Conservation (phyloP, 2,888 invertebrate genomes). For the Sinotaia quadrata region DNA sequence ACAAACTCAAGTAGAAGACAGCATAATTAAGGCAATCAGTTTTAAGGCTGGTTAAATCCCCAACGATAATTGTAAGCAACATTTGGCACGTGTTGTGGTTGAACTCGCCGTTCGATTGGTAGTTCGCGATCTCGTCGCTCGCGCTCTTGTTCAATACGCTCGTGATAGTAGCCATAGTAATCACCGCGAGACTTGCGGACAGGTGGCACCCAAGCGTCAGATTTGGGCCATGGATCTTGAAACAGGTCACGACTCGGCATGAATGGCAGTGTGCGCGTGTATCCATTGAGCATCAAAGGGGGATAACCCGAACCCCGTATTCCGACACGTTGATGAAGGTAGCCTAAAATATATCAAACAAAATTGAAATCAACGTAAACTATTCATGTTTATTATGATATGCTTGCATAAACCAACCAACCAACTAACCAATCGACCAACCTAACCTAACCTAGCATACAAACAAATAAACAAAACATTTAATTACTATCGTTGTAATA, state of each 20-base stretch:
- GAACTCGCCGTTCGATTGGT: constrained; percentile 50
- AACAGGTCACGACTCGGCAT: constrained; percentile 57
- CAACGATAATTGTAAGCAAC: constrained; percentile 28
- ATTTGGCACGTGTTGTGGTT: constrained; percentile 53
- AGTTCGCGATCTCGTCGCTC: constrained; percentile 48
- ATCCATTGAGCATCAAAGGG: constrained; percentile 50
- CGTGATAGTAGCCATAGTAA: constrained; percentile 64
- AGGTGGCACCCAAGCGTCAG: constrained; percentile 53
- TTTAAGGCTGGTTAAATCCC: constrained; percentile 22
- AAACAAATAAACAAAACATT: too few species aligned
- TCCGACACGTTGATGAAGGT: constrained; percentile 54
- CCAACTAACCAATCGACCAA: too few species aligned
- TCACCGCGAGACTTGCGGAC: constrained; percentile 51
- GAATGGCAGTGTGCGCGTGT: constrained; percentile 55
- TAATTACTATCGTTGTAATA: too few species aligned
- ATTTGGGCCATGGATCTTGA: constrained; percentile 54
- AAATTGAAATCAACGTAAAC: too few species aligned
- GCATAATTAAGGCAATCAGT: neutral
- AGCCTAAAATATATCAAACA: too few species aligned
- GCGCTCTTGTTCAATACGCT: constrained; percentile 54
- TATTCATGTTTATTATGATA: too few species aligned
- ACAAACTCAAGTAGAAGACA: neutral
- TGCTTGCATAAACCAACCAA: too few species aligned
- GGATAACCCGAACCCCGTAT: constrained; percentile 48
- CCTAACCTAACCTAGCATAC: too few species aligned